A percentile compares a stretch with the other conserved stretches of the same genome.
Conservation (phyloP, 2,113 vertebrate genomes). For the Monopterus albus region DNA sequence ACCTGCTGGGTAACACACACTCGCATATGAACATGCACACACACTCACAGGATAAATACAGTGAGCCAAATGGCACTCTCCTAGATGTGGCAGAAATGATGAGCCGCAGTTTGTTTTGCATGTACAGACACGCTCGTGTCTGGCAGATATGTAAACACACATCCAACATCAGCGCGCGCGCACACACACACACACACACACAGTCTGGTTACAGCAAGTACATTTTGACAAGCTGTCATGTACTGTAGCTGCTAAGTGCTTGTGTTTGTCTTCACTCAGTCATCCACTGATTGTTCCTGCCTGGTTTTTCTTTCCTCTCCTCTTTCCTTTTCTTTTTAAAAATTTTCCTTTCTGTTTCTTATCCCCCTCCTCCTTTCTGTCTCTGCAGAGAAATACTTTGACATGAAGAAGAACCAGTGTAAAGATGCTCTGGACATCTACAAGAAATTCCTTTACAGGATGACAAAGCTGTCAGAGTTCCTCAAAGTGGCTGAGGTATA, state of each 20-base stretch:
- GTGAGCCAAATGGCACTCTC: neutral
- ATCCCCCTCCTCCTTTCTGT: slow-evolving; percentile 9
- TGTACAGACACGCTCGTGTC: neutral
- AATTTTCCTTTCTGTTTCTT: neutral
- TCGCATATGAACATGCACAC: neutral
- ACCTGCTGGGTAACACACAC: slow-evolving; percentile 89
- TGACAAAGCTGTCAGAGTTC: slow-evolving; percentile 85
- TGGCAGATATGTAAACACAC: slow-evolving; percentile 8
- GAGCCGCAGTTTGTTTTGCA: slow-evolving; percentile 9
- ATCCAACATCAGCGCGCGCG: neutral
- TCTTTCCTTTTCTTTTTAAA: neutral
- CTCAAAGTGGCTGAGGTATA: slow-evolving; percentile 85
- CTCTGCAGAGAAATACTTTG: slow-evolving; percentile 82
- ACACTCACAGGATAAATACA: neutral
- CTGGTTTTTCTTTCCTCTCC: neutral
- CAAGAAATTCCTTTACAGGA: slow-evolving; percentile 84
- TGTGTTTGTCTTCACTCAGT: slow-evolving; percentile 24
- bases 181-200: neutral
- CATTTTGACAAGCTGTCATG: slow-evolving; percentile 48
- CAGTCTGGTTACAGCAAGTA: slow-evolving; percentile 26
- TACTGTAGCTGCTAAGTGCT: slow-evolving; percentile 22
- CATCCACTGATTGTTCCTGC: slow-evolving; percentile 1
- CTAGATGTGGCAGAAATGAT: slow-evolving; percentile 6
- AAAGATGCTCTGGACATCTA: slow-evolving; percentile 86
- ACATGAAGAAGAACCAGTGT: slow-evolving; percentile 86